Evolutionary conservation across 1,140 invertebrate species (phyloP), one percentile per base, ranked within the genome.

Genomic region (Drosophila rhopaloa): DNA sequence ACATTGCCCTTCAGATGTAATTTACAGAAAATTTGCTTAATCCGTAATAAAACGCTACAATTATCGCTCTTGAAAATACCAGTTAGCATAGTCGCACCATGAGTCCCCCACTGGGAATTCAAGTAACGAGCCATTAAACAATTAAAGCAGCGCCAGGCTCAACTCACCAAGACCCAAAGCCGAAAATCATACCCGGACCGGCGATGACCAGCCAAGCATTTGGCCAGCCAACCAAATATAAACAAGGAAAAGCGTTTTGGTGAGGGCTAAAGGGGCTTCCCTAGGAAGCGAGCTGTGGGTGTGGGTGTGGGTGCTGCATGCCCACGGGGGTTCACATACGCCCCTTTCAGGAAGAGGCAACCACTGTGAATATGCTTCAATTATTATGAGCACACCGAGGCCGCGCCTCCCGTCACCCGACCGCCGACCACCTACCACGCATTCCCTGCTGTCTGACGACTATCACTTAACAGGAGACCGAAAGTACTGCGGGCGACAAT

Each of bases 71-170:
- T 83, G 55, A 73, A 79, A 86, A 63, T 83, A 11, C 44, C 46
- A 62, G 58, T 41, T 48, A 38, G 41, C 54, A 41, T 24, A 47
- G 44, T 50, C 57, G 73, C 37, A 35, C 32, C 54, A 43, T 47
- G 53, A 51, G 44, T 40, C 77, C 63, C 81, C 84, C 76, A 55
- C 79, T 60, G 83, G 80, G 83, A 88, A 76, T 80, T 63, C 58
- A 67, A 77, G 73, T 77, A 89, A 89, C 83, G 80, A 88, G 56
- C 84, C 83, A 88, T 88, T 88, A 89, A 88, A 89, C 83, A 88
- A 88, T 88, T 88, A 89, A 77, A 77, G 59, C 62, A 75, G 54
- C 82, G 44, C 60, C 47, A 62, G 59, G 46, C 54, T 40, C 38
- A 47, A 24, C n/a, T 57, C 38, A 53, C 24, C 46, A 7, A 44